Percentiles rank a stretch among this genome's conserved stretches.
These are phyloP conservation scores for Sminthopsis crassicaudata DNA, from an alignment of 2,113 vertebrate genomes.

Conservation along the genomic window DNA sequence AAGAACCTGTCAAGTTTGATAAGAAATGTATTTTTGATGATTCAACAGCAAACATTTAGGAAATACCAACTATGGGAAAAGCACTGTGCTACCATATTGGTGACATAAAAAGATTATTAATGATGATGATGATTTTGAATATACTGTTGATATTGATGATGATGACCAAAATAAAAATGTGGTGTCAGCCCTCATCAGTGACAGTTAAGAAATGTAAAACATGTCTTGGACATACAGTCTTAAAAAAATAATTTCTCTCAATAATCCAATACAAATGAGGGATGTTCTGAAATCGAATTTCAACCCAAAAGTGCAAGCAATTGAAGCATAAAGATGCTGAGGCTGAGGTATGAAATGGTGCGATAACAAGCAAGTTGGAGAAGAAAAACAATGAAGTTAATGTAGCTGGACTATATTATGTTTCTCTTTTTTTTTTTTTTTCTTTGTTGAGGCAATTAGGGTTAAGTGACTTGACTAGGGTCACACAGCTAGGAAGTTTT, in stretches of 20 bases:
- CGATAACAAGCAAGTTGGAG: too few species aligned
- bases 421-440: too few species aligned
- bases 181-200: background rate
- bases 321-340: too few species aligned
- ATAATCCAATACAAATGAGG: background rate
- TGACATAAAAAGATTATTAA: background rate
- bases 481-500: too few species aligned
- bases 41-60: background rate
- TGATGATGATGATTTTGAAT: background rate
- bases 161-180: background rate
- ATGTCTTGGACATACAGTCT: background rate
- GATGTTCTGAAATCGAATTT: too few species aligned
- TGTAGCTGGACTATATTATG: too few species aligned
- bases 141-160: background rate
- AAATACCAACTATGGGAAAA: background rate
- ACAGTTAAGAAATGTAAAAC: background rate
- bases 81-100: background rate
- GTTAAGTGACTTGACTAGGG: too few species aligned
- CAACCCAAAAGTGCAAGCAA: too few species aligned
- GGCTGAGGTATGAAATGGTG: too few species aligned
- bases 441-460: too few species aligned
- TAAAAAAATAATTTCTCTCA: background rate
- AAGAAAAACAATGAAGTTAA: too few species aligned
- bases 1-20: background rate
- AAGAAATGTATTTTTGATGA: background rate